Base-by-base conservation (phyloP, 2,113 vertebrate species). In the Polyodon spathula region DNA sequence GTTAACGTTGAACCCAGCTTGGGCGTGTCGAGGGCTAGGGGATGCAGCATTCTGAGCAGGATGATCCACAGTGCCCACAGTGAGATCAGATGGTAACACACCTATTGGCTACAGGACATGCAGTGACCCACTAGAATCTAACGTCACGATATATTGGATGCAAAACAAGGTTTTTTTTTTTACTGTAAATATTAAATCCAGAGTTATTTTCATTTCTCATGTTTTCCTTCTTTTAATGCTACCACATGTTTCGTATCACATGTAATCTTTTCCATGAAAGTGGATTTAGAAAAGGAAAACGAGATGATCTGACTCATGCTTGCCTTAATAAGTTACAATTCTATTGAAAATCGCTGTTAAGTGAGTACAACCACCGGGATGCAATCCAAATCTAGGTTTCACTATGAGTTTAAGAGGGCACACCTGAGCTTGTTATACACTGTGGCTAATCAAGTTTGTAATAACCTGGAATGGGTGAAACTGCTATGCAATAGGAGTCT, bases 221-320 rank as follows among this genome's bases (percentile, higher is more conserved):
- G 12, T 48, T 66, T 66, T 63, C 38, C 37, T 42, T 37, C 15
- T 52, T 46, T 40, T 67, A 73, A 67, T 60, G 54, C 60, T 73
- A 63, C 67, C 71, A 69, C 61, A 66, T 67, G 63, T 37, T 46
- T 56, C 40, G 17, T 44, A 52, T 48, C 40, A 57, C 15, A 63
- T 54, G 48, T 68, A 61, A 71, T 66, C 41, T 64, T 71, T 68
- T 71, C 72, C 72, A 68, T 42, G 56, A 38, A 65, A 61, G 59
- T 55, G 63, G 56, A 52, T 64, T 16, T 12, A 40, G 42, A 65
- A 37, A 16, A 55, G 55, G 55, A 56, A 39, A 41, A 44, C n/a
- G 60, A 40, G 40, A 39, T 60, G 42, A 27, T 2, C 27, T 27
- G 27, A 27, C 55, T 56, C 37, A 27, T 64, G 37, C 38, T 27